Evolutionary conservation across 2,888 invertebrate genomes (phyloP).

Genomic region (Eueremaeus valkanovi): DNA sequence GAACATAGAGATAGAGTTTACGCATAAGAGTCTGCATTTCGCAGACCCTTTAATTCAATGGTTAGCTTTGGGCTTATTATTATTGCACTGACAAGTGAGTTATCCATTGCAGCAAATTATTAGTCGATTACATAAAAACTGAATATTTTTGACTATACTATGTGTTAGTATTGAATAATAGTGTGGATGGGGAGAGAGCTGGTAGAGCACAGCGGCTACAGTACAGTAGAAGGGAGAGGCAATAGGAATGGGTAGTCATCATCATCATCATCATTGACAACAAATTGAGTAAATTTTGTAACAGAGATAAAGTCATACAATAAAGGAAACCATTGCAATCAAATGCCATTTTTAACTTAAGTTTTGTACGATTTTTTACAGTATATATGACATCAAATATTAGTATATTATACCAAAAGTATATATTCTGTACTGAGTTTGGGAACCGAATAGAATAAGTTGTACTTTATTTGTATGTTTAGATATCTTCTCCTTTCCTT

Average conservation of each 20-base stretch:
- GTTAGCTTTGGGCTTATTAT: constrained; percentile 29
- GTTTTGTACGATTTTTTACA: too few species aligned
- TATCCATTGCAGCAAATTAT: constrained; percentile 29
- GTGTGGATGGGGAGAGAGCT: not conserved
- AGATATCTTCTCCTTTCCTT: constrained; percentile 32
- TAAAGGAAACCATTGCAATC: constrained; percentile 30
- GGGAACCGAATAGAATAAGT: not conserved
- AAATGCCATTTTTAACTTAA: constrained; percentile 31
- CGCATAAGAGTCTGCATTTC: not conserved
- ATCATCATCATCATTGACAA: constrained; percentile 34
- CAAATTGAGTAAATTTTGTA: constrained; percentile 19
- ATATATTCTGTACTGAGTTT: not conserved
- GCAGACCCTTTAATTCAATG: not conserved
- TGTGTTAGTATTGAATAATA: not conserved
- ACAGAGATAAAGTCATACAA: constrained; percentile 23
- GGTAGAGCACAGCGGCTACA: not conserved
- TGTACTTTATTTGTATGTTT: not conserved
- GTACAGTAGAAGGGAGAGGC: not conserved
- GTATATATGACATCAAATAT: not conserved
- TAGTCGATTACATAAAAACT: constrained; percentile 30
- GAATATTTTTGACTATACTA: not conserved
- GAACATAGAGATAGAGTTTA: not conserved
- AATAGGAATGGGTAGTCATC: not conserved
- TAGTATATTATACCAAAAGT: not conserved
- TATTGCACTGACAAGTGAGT: not conserved